Evolutionary conservation across 2,888 invertebrate species (phyloP).

Genomic region (Pyrgus malvae): DNA sequence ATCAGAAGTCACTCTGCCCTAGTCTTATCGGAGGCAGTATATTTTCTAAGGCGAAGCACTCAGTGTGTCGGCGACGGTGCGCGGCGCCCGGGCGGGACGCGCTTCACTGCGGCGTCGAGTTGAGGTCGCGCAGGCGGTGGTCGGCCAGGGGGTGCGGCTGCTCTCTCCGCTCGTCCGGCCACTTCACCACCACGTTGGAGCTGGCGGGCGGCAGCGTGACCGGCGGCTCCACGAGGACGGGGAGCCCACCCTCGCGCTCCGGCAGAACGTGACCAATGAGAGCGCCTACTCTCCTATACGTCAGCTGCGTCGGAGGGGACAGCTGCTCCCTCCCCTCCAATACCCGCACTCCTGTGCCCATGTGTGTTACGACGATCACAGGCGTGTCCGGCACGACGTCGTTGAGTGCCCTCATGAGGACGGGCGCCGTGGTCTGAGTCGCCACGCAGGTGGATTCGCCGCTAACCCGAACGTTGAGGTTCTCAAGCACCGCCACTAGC

Average conservation of each 20-base stretch:
- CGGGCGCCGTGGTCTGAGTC: slow-evolving; percentile 55
- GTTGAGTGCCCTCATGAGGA: slow-evolving; percentile 61
- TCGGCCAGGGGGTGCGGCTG: slow-evolving; percentile 60
- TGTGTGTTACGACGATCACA: slow-evolving; percentile 57
- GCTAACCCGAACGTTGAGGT: slow-evolving; percentile 87
- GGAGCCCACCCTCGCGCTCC: slow-evolving; percentile 61
- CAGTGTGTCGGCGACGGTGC: slow-evolving; percentile 47
- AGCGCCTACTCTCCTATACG: slow-evolving; percentile 64
- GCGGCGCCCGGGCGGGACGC: slow-evolving; percentile 30
- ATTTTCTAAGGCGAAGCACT: slow-evolving; percentile 58
- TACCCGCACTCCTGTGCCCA: slow-evolving; percentile 44
- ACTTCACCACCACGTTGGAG: slow-evolving; percentile 66
- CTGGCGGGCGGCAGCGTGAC: slow-evolving; percentile 62
- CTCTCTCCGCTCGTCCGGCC: slow-evolving; percentile 62
- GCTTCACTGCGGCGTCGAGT: slow-evolving; percentile 64
- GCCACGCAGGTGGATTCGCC: slow-evolving; percentile 83
- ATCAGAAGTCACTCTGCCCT: slow-evolving; percentile 54
- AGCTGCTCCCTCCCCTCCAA: slow-evolving; percentile 39
- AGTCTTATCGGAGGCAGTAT: slow-evolving; percentile 51
- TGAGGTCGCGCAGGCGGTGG: slow-evolving; percentile 61
- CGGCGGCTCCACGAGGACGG: slow-evolving; percentile 69
- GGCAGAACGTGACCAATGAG: slow-evolving; percentile 64
- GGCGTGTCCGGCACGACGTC: slow-evolving; percentile 59
- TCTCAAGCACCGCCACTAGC: slow-evolving; percentile 86
- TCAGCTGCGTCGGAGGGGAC: slow-evolving; percentile 48